These are phyloP conservation scores for Drosophila peninsularis DNA, from an alignment of 2,888 invertebrate species.

Conservation along the genomic window DNA sequence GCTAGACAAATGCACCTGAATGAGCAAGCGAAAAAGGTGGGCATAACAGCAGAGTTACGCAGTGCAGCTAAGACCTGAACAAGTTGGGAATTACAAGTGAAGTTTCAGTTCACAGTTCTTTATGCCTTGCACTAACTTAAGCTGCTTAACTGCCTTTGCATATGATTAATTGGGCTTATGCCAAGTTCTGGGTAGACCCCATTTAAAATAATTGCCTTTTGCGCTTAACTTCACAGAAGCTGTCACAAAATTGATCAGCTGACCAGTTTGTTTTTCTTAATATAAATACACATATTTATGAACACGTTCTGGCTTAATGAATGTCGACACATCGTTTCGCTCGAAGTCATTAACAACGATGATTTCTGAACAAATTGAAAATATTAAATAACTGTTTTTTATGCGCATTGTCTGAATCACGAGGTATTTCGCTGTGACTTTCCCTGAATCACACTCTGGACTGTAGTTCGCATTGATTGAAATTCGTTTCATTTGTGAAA, in stretches of 20 bases:
- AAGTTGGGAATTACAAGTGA: background rate
- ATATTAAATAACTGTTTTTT: background rate
- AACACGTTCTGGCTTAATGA: conserved; percentile 9
- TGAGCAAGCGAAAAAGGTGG: background rate
- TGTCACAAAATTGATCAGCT: conserved; percentile 19
- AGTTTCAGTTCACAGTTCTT: background rate
- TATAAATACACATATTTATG: conserved; percentile 2
- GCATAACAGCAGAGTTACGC: background rate
- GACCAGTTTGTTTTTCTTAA: conserved; percentile 5
- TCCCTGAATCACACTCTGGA: conserved; percentile 12
- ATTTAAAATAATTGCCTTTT: conserved; percentile 5
- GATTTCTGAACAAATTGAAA: background rate
- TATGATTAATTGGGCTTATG: background rate
- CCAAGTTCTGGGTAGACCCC: background rate
- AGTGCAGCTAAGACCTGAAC: background rate
- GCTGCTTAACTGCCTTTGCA: background rate
- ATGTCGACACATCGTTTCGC: background rate
- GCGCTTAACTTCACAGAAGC: background rate
- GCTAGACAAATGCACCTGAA: conserved; percentile 4
- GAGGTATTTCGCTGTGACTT: background rate
- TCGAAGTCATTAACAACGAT: conserved; percentile 2
- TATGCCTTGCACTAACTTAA: background rate
- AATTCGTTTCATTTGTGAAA: conserved; percentile 54
- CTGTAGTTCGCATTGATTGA: conserved; percentile 29
- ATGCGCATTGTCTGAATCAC: background rate